A percentile compares a stretch with the other conserved stretches of the same genome.
These are phyloP conservation scores for Lathronympha strigana DNA, from an alignment of 2,888 invertebrate species.

Conservation along the genomic window DNA sequence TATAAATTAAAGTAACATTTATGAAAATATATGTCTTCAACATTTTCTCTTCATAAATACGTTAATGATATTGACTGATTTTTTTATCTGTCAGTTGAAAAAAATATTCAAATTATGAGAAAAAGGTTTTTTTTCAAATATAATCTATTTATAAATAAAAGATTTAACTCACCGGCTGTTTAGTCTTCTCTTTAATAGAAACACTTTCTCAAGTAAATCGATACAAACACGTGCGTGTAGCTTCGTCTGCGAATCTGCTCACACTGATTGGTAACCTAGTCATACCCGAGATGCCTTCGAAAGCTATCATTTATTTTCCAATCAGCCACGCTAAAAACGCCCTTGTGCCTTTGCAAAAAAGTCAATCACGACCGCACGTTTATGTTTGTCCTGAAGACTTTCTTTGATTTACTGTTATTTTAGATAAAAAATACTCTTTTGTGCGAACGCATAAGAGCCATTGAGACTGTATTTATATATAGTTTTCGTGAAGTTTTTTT, in stretches of 20 bases:
- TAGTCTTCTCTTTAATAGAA: slow-evolving; percentile 8
- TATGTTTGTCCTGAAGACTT: slow-evolving; percentile 3
- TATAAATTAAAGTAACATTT: no score
- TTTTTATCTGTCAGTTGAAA: no score
- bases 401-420: slow-evolving; percentile 12
- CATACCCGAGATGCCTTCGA: slow-evolving; percentile 13
- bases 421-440: background rate
- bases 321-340: background rate
- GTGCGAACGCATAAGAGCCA: background rate
- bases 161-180: slow-evolving; percentile 11
- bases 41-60: no score
- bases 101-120: no score
- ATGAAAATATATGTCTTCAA: no score
- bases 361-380: background rate
- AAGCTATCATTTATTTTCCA: slow-evolving; percentile 8
- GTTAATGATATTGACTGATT: no score
- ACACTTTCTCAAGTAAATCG: slow-evolving; percentile 10
- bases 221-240: slow-evolving; percentile 13
- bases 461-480: background rate
- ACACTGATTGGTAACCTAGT: slow-evolving; percentile 28
- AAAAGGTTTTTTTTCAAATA: no score
- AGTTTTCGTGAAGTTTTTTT: background rate
- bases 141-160: background rate
- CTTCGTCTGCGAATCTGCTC: slow-evolving; percentile 4
- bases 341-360: background rate